Evolutionary conservation across 2,797 vertebrate species (phyloP).

Genomic region (Lates japonicus): DNA sequence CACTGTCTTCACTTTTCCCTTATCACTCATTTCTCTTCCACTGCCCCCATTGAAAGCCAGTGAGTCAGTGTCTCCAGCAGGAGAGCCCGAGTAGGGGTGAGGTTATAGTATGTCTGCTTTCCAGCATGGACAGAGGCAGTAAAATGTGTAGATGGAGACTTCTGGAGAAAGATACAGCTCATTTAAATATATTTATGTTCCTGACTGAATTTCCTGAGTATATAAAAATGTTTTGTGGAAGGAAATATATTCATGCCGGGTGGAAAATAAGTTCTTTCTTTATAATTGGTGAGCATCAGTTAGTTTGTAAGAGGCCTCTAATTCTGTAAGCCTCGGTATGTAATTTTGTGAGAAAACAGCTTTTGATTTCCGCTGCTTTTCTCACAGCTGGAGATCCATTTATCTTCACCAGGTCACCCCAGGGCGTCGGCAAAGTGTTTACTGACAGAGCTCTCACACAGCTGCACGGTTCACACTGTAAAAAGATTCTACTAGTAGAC

Average conservation of each 20-base stretch:
- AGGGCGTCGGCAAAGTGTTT: conserved; percentile 44
- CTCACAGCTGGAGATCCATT: conserved; percentile 63
- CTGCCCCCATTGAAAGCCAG: conserved; percentile 36
- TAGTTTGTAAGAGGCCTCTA: conserved; percentile 39
- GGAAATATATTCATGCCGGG: background rate
- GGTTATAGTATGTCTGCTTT: conserved; percentile 54
- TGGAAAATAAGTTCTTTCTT: conserved; percentile 39
- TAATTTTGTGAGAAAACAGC: conserved; percentile 36
- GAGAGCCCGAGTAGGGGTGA: conserved; percentile 35
- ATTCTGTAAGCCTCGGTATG: conserved; percentile 24
- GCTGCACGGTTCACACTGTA: conserved; percentile 46
- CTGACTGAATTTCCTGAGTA: conserved; percentile 17
- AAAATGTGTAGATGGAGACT: conserved; percentile 28
- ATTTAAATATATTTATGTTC: conserved; percentile 41
- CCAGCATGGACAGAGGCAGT: conserved; percentile 38
- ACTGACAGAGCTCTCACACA: conserved; percentile 43
- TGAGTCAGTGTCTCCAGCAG: conserved; percentile 67
- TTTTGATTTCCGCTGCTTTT: conserved; percentile 36
- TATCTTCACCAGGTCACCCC: conserved; percentile 35
- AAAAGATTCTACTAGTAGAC: conserved; percentile 6
- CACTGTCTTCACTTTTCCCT: conserved; percentile 48
- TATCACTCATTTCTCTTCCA: conserved; percentile 50
- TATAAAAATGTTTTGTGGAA: conserved; percentile 30
- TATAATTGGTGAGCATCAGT: conserved; percentile 24
- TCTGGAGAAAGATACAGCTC: conserved; percentile 36